These are phyloP conservation scores for Formica exsecta DNA, from an alignment of 1,140 invertebrate species.

Conservation along the genomic window DNA sequence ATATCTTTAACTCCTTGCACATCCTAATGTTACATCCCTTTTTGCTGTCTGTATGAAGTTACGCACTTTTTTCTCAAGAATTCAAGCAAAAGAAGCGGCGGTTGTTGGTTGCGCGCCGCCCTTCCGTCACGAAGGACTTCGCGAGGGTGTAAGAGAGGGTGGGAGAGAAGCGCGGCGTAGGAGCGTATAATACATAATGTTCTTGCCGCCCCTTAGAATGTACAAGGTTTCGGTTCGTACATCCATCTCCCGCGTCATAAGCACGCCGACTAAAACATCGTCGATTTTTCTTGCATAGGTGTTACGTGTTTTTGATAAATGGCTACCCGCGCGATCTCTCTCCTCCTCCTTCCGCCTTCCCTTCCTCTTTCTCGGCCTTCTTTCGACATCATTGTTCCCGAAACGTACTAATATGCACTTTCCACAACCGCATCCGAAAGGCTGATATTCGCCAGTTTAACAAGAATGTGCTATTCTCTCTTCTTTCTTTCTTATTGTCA, in stretches of 20 bases:
- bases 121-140: constrained; percentile 64
- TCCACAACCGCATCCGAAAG: constrained; percentile 3
- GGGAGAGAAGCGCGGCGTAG: constrained; percentile 44
- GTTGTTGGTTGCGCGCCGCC: constrained; percentile 57
- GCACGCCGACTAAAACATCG: constrained; percentile 79
- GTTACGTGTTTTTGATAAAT: constrained; percentile 80
- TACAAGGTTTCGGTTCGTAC: constrained; percentile 77
- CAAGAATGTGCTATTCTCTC: background rate
- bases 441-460: constrained; percentile 19
- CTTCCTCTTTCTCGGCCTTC: constrained; percentile 17
- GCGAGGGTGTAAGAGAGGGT: constrained; percentile 38
- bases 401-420: constrained; percentile 46
- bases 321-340: constrained; percentile 46
- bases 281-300: constrained; percentile 82
- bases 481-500: background rate
- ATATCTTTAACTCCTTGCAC: constrained; percentile 9
- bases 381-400: constrained; percentile 43
- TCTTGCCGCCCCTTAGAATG: constrained; percentile 74
- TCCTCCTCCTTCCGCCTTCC: background rate
- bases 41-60: constrained; percentile 55
- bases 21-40: constrained; percentile 47
- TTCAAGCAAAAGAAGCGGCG: constrained; percentile 51
- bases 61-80: constrained; percentile 56
- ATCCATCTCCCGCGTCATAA: constrained; percentile 81
- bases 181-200: constrained; percentile 80